Conservation (phyloP, 1,140 invertebrate species). For the Xylocopa sonorina region DNA sequence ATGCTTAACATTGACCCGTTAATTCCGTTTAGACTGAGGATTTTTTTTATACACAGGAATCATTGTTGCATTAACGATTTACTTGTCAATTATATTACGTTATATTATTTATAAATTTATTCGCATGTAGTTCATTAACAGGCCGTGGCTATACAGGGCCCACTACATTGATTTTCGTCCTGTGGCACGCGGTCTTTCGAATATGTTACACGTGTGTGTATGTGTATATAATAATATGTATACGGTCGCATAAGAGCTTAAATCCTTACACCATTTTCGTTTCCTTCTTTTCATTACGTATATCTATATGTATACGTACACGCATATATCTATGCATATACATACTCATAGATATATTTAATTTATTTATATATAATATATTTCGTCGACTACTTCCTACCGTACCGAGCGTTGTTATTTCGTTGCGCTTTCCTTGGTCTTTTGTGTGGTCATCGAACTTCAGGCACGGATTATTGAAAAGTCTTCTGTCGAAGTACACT, state of each 20-base stretch:
- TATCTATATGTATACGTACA: background rate
- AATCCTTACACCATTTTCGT: conserved; percentile 22
- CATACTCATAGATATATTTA: background rate
- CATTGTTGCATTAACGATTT: conserved; percentile 40
- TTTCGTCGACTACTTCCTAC: conserved; percentile 29
- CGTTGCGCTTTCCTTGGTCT: conserved; percentile 50
- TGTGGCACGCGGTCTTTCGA: conserved; percentile 80
- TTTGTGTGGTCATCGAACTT: conserved; percentile 39
- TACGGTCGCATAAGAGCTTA: conserved; percentile 35
- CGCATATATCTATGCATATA: conserved; percentile 8
- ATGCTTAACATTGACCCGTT: background rate
- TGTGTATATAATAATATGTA: background rate
- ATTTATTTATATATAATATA: conserved; percentile 26
- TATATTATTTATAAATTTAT: conserved; percentile 53
- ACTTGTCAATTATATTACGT: conserved; percentile 41
- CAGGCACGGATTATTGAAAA: conserved; percentile 38
- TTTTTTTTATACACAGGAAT: conserved; percentile 49
- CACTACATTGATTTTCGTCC: conserved; percentile 78
- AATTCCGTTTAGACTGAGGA: conserved; percentile 44
- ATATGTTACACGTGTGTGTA: conserved; percentile 40
- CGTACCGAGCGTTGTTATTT: conserved; percentile 43
- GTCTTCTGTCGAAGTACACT: conserved; percentile 15
- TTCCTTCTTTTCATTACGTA: background rate
- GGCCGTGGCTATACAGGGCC: conserved; percentile 82
- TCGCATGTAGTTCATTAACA: conserved; percentile 71